Percentiles rank a stretch among this genome's conserved stretches.
Evolutionary conservation across 1,140 invertebrate genomes (phyloP).

Genomic region (Triops longicaudatus): DNA sequence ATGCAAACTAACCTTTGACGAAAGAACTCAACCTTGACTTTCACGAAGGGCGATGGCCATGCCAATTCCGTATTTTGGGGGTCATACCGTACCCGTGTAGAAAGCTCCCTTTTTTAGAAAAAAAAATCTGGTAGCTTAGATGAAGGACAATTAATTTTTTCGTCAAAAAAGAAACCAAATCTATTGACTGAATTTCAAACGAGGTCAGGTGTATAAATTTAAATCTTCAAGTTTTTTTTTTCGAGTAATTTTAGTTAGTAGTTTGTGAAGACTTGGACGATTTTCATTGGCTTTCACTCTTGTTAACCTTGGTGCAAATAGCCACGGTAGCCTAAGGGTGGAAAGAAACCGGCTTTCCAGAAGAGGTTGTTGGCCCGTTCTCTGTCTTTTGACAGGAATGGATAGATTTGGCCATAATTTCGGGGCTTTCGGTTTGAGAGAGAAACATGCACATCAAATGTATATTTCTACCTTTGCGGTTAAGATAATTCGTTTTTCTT

Average conservation of each 20-base stretch:
- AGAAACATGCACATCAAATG: background rate
- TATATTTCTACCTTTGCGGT: background rate
- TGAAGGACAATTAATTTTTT: too few species aligned
- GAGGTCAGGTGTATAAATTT: too few species aligned
- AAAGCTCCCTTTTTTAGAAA: too few species aligned
- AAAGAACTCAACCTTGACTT: background rate
- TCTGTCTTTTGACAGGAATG: background rate
- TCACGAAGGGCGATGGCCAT: background rate
- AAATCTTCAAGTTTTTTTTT: too few species aligned
- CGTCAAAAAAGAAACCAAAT: too few species aligned
- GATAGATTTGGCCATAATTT: background rate
- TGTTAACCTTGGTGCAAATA: slow-evolving; percentile 4
- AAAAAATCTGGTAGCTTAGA: too few species aligned
- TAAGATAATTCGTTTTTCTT: background rate
- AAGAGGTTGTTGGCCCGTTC: background rate
- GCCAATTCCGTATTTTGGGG: background rate
- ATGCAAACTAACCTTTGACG: background rate
- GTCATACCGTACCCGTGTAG: background rate
- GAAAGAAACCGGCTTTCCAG: background rate
- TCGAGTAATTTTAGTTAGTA: too few species aligned
- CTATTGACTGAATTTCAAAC: too few species aligned
- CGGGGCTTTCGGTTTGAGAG: background rate
- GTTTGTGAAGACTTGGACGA: background rate
- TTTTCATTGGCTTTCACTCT: background rate
- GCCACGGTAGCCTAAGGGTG: background rate